Percentiles rank a stretch among this genome's conserved stretches.
Conservation (phyloP, 2,888 invertebrate genomes). For the Drosophila villosipedis region DNA sequence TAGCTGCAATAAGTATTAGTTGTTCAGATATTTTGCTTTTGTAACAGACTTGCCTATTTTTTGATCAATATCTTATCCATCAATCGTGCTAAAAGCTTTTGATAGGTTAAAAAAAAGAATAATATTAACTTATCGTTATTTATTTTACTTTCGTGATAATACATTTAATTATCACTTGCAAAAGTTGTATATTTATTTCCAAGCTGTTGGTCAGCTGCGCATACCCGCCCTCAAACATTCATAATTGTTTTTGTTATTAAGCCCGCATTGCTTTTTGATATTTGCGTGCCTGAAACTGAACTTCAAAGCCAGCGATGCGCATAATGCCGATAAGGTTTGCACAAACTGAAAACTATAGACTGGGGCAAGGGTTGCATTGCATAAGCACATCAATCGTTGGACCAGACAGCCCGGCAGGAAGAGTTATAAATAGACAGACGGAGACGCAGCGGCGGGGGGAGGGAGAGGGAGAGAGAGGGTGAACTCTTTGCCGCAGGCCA, state of each 20-base stretch:
- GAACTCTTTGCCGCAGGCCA: constrained; percentile 67
- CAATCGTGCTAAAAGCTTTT: background rate
- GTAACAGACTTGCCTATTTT: background rate
- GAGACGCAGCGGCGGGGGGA: background rate
- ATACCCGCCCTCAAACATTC: constrained; percentile 16
- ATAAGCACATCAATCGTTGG: constrained; percentile 77
- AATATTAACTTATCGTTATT: background rate
- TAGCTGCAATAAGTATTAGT: background rate
- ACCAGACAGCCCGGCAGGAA: constrained; percentile 62
- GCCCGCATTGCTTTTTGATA: constrained; percentile 63
- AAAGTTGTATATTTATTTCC: background rate
- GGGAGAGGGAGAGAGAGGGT: background rate
- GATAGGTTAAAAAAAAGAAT: background rate
- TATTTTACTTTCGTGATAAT: background rate
- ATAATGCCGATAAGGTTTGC: constrained; percentile 60
- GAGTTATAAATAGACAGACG: constrained; percentile 11
- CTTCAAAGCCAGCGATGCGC: constrained; percentile 68
- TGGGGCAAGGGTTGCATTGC: constrained; percentile 76
- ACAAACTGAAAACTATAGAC: constrained; percentile 41
- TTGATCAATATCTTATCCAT: background rate
- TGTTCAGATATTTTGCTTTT: background rate
- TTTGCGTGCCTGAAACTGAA: constrained; percentile 75
- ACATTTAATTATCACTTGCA: background rate
- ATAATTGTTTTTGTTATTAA: constrained; percentile 49
- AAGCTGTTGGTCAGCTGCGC: constrained; percentile 14